phyloP scores from a whole-genome alignment of 2,888 invertebrate genomes.

The Lithophane leautieri region DNA sequence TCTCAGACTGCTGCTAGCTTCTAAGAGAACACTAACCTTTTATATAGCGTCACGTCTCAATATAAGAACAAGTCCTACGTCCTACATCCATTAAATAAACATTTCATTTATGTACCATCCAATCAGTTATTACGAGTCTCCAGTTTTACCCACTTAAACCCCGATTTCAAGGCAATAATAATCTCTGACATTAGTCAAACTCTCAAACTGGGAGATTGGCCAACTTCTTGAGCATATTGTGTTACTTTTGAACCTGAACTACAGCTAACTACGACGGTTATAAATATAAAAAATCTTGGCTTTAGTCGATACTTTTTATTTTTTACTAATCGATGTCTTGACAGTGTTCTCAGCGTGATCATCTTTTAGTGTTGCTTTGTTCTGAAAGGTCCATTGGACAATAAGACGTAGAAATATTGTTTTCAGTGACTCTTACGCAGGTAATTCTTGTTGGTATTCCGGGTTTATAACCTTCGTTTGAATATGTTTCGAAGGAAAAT shows the following conservation, averaged over 20 bases:
- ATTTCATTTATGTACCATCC: background rate
- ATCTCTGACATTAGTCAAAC: slow-evolving; percentile 44
- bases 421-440: background rate
- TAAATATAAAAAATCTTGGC: slow-evolving; percentile 64
- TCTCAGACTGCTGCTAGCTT: background rate
- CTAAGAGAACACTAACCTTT: background rate
- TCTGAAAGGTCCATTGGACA: slow-evolving; percentile 12
- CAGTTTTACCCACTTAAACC: slow-evolving; percentile 23
- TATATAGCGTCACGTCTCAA: background rate
- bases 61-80: background rate
- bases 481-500: background rate
- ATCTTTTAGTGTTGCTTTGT: slow-evolving; percentile 29
- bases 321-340: slow-evolving; percentile 64
- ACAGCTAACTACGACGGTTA: slow-evolving; percentile 52
- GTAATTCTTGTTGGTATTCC: background rate
- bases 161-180: slow-evolving; percentile 53
- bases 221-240: slow-evolving; percentile 50
- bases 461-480: background rate
- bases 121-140: slow-evolving; percentile 20
- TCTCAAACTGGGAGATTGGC: slow-evolving; percentile 54
- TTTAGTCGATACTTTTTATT: slow-evolving; percentile 50
- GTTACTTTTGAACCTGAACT: slow-evolving; percentile 69
- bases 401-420: slow-evolving; percentile 11
- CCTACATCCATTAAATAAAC: background rate
- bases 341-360: slow-evolving; percentile 57